These are phyloP conservation scores for Hippocampus mohnikei DNA, from an alignment of 2,113 vertebrate genomes.

Conservation along the genomic window DNA sequence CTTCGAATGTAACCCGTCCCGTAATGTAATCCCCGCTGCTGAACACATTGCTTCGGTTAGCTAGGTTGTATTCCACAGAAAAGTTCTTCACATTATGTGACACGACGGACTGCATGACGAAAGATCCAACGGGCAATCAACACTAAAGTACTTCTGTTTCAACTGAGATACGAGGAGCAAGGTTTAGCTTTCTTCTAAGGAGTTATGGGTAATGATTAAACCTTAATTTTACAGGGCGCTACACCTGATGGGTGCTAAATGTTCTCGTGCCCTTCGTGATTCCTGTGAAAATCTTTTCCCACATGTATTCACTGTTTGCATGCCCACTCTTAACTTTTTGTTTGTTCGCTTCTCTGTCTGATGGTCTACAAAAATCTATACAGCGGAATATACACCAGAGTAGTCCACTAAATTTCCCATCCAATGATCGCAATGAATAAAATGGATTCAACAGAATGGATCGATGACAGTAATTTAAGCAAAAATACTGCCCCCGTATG, in stretches of 20 bases:
- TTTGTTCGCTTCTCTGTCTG: too few species aligned
- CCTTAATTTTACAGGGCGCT: background rate
- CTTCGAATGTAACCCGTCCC: constrained; percentile 51
- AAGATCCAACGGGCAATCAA: background rate
- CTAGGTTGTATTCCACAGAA: constrained; percentile 43
- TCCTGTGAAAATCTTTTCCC: too few species aligned
- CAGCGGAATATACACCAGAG: too few species aligned
- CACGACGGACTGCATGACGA: constrained; percentile 19
- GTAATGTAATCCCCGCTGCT: constrained; percentile 49
- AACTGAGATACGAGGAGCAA: background rate
- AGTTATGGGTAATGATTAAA: constrained; percentile 31
- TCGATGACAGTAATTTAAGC: background rate
- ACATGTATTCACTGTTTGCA: background rate
- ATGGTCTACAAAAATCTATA: too few species aligned
- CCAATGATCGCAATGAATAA: background rate
- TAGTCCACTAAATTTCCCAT: too few species aligned
- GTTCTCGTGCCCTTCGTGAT: background rate
- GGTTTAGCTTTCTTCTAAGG: background rate
- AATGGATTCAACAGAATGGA: background rate
- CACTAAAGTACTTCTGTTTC: background rate
- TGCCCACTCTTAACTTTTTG: background rate
- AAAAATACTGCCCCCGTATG: background rate
- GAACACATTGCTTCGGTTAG: constrained; percentile 51
- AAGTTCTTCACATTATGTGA: constrained; percentile 43
- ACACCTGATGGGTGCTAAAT: background rate